Conservation (phyloP, 2,113 vertebrate genomes). For the Ciconia maguari region DNA sequence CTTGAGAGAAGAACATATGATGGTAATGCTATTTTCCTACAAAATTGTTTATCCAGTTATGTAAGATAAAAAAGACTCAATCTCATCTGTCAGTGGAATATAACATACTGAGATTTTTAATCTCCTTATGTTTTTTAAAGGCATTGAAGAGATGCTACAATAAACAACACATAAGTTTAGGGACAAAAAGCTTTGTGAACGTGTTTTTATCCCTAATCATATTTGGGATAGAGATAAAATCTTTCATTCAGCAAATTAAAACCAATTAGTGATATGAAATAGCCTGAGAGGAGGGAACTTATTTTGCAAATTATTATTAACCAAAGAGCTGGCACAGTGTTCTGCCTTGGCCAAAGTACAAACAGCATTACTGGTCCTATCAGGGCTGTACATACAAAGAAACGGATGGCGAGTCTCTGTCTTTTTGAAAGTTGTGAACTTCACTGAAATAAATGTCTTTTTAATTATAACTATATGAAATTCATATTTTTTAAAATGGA, state of each 20-base stretch:
- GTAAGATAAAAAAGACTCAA: neutral
- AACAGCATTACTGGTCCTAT: neutral
- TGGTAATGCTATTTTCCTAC: neutral
- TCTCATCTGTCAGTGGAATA: neutral
- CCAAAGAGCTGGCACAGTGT: neutral
- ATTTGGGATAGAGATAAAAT: neutral
- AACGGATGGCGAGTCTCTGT: neutral
- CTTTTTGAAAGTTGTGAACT: neutral
- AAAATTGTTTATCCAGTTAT: constrained; percentile 13
- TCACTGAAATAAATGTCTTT: neutral
- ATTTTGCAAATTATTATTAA: neutral
- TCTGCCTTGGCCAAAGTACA: neutral
- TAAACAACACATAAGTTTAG: neutral
- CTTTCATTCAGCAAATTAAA: neutral
- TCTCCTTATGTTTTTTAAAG: neutral
- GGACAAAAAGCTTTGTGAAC: neutral
- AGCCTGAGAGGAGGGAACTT: neutral
- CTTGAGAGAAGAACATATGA: neutral
- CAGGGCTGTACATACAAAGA: neutral
- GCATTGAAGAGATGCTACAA: neutral
- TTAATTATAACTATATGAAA: neutral
- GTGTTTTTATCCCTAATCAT: neutral
- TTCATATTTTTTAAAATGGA: neutral
- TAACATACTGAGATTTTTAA: neutral
- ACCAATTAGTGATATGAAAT: neutral